These are phyloP conservation scores for Rhagonycha lutea DNA, from an alignment of 2,888 invertebrate species.

Conservation along the genomic window DNA sequence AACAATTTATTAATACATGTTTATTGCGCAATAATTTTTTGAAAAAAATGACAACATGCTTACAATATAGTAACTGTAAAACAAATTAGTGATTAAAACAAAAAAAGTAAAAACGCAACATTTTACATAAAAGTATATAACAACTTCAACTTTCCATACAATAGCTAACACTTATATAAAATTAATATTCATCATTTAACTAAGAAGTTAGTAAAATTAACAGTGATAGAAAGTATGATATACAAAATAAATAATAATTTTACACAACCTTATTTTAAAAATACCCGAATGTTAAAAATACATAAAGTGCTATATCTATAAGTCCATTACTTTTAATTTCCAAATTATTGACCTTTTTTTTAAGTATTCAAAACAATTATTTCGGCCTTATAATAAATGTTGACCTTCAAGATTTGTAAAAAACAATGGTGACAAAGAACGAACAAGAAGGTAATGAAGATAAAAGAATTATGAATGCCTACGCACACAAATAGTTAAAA, in stretches of 20 bases:
- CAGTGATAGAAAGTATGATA: constrained; percentile 12
- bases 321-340: neutral
- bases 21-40: neutral
- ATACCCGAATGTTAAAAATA: constrained; percentile 2
- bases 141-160: constrained; percentile 23
- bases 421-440: neutral
- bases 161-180: constrained; percentile 22
- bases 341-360: neutral
- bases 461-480: neutral
- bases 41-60: neutral
- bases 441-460: neutral
- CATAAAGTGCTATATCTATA: neutral
- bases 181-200: constrained; percentile 25
- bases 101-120: constrained; percentile 8
- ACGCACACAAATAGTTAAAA: neutral
- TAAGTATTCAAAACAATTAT: neutral
- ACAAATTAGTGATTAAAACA: constrained; percentile 1
- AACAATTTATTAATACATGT: neutral
- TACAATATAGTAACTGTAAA: neutral
- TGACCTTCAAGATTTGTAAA: neutral
- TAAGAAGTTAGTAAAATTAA: constrained; percentile 19
- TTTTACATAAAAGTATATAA: constrained; percentile 18
- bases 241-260: constrained; percentile 13
- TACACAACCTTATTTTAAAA: constrained; percentile 20
- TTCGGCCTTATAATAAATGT: neutral